Conservation (phyloP, 2,113 vertebrate species). For the Dromiciops gliroides region DNA sequence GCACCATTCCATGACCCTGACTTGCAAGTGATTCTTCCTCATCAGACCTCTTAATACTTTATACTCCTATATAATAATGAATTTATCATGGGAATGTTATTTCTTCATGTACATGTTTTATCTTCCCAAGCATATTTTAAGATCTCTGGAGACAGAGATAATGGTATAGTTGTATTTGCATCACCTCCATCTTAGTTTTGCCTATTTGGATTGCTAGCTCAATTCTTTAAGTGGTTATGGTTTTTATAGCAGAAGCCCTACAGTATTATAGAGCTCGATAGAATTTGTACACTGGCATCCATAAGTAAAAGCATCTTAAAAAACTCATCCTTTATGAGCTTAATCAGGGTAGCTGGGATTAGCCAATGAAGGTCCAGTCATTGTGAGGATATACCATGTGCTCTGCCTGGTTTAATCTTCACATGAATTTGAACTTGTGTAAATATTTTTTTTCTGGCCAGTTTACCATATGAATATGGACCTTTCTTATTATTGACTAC, state of each 20-base stretch:
- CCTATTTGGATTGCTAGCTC: background rate
- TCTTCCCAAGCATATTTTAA: background rate
- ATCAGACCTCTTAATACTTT: background rate
- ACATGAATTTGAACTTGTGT: background rate
- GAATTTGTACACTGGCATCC: background rate
- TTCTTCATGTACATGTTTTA: background rate
- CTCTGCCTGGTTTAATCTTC: background rate
- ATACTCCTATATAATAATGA: background rate
- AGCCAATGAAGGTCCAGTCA: background rate
- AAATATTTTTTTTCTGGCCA: background rate
- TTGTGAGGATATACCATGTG: background rate
- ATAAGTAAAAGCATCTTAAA: background rate
- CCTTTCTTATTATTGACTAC: background rate
- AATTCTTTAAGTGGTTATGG: background rate
- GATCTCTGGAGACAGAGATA: background rate
- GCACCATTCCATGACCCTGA: background rate
- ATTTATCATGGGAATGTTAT: background rate
- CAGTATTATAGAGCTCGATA: background rate
- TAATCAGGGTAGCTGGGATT: background rate
- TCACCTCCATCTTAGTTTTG: background rate
- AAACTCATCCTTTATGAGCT: background rate
- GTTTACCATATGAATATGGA: background rate
- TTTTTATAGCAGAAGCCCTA: background rate
- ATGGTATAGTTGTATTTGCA: background rate
- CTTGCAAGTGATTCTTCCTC: background rate